A percentile compares a stretch with the other conserved stretches of the same genome.
These are phyloP conservation scores for Chydorus sphaericus DNA, from an alignment of 2,888 invertebrate species.

Conservation along the genomic window DNA sequence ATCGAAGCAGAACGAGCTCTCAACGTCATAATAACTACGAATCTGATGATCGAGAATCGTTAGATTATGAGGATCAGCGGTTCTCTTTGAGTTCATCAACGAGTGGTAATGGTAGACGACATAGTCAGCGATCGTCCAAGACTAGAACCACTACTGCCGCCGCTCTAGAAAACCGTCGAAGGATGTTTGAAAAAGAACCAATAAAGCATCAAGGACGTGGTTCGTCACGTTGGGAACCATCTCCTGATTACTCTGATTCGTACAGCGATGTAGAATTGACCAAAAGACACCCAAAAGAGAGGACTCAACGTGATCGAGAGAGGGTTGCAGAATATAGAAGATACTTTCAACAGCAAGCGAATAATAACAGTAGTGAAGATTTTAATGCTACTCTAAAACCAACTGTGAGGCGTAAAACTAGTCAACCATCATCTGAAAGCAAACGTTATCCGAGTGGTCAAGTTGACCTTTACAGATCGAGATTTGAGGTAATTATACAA, in stretches of 20 bases:
- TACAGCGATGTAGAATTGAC: neutral
- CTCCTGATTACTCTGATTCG: neutral
- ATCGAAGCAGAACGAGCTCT: neutral
- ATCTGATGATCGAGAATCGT: neutral
- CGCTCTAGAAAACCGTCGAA: neutral
- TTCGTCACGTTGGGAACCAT: neutral
- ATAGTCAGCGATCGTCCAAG: neutral
- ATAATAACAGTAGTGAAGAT: neutral
- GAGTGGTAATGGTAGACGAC: neutral
- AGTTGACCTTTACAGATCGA: neutral
- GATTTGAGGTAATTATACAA: neutral
- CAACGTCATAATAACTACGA: neutral
- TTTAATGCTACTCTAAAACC: neutral
- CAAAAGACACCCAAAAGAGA: neutral
- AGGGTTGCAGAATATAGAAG: neutral
- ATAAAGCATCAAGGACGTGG: no score
- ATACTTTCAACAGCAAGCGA: neutral
- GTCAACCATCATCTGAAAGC: neutral
- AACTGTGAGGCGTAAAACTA: neutral
- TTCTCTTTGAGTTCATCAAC: neutral
- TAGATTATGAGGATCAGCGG: slow-evolving; percentile 4
- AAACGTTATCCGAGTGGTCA: neutral
- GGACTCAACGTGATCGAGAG: neutral
- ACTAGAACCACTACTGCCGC: neutral
- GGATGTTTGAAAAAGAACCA: neutral